Conservation (phyloP, 2,113 vertebrate genomes). For the Cheilinus undulatus region DNA sequence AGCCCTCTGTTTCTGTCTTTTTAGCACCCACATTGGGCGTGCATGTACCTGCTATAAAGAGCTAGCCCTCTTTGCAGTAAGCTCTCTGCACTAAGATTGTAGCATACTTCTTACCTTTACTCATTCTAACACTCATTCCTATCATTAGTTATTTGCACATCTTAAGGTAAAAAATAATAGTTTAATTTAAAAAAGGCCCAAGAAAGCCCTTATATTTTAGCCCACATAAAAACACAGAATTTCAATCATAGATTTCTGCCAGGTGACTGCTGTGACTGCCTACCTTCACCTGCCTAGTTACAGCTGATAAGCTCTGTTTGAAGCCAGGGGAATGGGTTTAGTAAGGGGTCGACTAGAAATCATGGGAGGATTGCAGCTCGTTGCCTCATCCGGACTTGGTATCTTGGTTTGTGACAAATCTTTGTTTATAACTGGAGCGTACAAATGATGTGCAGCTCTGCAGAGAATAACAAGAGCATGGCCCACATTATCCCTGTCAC, state of each 20-base stretch:
- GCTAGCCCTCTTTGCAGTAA: no score
- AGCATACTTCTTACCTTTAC: no score
- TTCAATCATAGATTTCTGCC: not conserved
- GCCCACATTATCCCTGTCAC: constrained; percentile 60
- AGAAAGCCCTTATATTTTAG: no score
- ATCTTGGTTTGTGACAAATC: constrained; percentile 35
- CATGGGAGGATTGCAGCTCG: not conserved
- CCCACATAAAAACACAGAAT: no score
- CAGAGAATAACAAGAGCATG: constrained; percentile 60
- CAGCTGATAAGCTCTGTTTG: not conserved
- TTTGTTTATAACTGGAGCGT: constrained; percentile 48
- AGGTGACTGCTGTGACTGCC: not conserved
- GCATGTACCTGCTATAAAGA: no score
- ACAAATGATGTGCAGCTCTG: constrained; percentile 55
- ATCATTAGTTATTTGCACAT: no score
- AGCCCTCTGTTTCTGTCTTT: no score
- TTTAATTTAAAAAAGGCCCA: no score
- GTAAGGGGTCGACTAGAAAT: constrained; percentile 14
- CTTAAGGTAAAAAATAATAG: no score
- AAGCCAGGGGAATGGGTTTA: not conserved
- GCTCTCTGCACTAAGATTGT: no score
- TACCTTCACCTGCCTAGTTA: not conserved
- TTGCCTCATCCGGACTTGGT: constrained; percentile 1
- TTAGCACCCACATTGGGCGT: no score
- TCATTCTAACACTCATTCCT: no score